Evolutionary conservation across 92 coral and sea anemone genomes (phyloP).

Genomic region (Porites evermanni): DNA sequence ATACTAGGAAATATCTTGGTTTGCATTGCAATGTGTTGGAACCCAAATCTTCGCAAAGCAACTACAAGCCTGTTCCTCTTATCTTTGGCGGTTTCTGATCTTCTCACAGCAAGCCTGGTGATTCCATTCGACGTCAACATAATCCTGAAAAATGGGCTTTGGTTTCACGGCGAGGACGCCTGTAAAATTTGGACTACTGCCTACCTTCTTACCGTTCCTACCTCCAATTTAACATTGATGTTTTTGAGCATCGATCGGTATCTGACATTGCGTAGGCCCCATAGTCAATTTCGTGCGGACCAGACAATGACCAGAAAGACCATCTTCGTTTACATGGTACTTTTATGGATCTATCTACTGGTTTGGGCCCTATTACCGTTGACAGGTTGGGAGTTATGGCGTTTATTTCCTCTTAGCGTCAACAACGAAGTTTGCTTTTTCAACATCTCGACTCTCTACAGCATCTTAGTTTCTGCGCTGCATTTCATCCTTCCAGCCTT

Average conservation of each 20-base stretch:
- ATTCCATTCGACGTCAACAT: constrained; percentile 50
- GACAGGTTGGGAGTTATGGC: constrained; percentile 44
- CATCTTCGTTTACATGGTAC: background rate
- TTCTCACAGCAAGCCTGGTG: constrained; percentile 43
- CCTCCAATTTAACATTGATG: constrained; percentile 49
- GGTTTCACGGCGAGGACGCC: constrained; percentile 36
- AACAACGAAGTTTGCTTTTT: constrained; percentile 46
- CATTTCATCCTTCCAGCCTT: constrained; percentile 68
- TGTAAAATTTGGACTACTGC: constrained; percentile 45
- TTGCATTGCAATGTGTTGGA: constrained; percentile 34
- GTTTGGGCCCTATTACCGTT: constrained; percentile 36
- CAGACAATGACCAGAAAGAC: constrained; percentile 25
- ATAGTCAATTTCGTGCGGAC: constrained; percentile 41
- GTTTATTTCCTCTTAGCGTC: constrained; percentile 1
- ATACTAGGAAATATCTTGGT: constrained; percentile 51
- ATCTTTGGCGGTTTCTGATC: constrained; percentile 53
- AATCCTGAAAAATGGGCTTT: constrained; percentile 26
- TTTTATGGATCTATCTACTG: constrained; percentile 42
- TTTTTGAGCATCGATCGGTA: constrained; percentile 56
- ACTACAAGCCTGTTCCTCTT: constrained; percentile 51
- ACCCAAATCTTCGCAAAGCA: constrained; percentile 48
- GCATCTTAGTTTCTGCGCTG: constrained; percentile 44
- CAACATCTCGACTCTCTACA: constrained; percentile 43
- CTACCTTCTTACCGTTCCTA: constrained; percentile 44
- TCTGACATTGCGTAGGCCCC: constrained; percentile 33